Evolutionary conservation across 2,113 vertebrate species (phyloP).

Genomic region (Pyrgilauda ruficollis): DNA sequence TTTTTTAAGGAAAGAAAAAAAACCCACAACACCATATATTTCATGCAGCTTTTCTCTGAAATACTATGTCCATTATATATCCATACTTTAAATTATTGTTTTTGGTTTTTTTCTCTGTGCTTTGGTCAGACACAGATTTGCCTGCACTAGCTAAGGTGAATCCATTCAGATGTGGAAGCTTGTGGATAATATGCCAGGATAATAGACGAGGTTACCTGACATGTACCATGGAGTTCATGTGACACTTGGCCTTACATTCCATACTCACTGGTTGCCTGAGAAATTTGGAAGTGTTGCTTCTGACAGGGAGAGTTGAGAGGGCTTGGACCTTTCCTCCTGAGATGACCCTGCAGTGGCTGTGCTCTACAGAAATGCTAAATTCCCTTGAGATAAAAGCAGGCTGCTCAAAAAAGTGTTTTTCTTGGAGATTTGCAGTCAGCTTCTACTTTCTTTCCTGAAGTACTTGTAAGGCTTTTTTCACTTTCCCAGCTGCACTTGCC

Average conservation of each 20-base stretch:
- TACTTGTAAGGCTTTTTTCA: neutral
- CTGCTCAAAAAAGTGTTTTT: neutral
- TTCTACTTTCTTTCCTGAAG: neutral
- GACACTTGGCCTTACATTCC: neutral
- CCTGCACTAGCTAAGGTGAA: neutral
- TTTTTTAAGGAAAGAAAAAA: neutral
- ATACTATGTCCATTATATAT: neutral
- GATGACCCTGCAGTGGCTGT: neutral
- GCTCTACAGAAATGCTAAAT: conserved; percentile 28
- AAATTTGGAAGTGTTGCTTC: neutral
- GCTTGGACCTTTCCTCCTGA: neutral
- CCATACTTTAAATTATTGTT: neutral
- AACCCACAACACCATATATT: neutral
- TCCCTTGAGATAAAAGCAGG: neutral
- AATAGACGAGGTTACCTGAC: neutral
- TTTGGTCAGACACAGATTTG: neutral
- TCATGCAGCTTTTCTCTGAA: neutral
- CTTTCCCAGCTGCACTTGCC: neutral
- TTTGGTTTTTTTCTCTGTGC: neutral
- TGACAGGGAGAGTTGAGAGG: neutral
- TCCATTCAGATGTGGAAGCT: neutral
- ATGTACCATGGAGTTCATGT: neutral
- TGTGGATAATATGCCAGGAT: neutral
- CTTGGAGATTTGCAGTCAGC: neutral
- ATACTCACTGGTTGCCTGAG: neutral